Percentiles rank a stretch among this genome's conserved stretches.
Evolutionary conservation across 2,888 invertebrate genomes (phyloP).

Genomic region (Nomada ferruginata): DNA sequence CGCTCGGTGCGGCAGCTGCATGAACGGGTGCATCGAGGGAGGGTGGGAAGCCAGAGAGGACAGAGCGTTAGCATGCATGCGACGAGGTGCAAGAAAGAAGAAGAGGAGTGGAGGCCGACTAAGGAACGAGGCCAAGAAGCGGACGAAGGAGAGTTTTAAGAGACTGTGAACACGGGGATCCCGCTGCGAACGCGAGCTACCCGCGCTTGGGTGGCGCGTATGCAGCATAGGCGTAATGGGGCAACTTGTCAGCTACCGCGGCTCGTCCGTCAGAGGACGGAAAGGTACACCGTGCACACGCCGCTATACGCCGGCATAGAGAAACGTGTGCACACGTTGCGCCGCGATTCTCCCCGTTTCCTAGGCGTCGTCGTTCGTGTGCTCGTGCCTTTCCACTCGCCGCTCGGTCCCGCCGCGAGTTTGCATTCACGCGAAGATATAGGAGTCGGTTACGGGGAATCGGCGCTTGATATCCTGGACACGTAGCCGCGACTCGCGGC

Average conservation of each 20-base stretch:
- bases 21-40: not conserved
- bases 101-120: not conserved
- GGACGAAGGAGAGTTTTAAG: slow-evolving; percentile 69
- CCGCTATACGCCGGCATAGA: slow-evolving; percentile 43
- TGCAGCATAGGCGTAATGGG: slow-evolving; percentile 79
- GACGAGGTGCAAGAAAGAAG: slow-evolving; percentile 48
- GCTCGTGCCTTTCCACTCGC: slow-evolving; percentile 37
- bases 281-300: slow-evolving; percentile 61
- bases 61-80: not conserved
- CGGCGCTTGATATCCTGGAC: slow-evolving; percentile 77
- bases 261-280: slow-evolving; percentile 78
- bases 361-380: slow-evolving; percentile 53
- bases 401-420: slow-evolving; percentile 45
- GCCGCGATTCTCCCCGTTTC: slow-evolving; percentile 32
- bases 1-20: slow-evolving; percentile 1
- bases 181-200: slow-evolving; percentile 78
- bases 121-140: slow-evolving; percentile 58
- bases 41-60: not conserved
- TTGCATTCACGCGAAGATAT: slow-evolving; percentile 69
- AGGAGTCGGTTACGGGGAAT: slow-evolving; percentile 74
- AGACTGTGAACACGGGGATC: slow-evolving; percentile 75
- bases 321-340: slow-evolving; percentile 22
- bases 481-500: slow-evolving; percentile 71
- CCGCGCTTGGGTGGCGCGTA: slow-evolving; percentile 78
- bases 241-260: slow-evolving; percentile 81